phyloP scores from a whole-genome alignment of 2,888 invertebrate species.

The Zygaena filipendulae region DNA sequence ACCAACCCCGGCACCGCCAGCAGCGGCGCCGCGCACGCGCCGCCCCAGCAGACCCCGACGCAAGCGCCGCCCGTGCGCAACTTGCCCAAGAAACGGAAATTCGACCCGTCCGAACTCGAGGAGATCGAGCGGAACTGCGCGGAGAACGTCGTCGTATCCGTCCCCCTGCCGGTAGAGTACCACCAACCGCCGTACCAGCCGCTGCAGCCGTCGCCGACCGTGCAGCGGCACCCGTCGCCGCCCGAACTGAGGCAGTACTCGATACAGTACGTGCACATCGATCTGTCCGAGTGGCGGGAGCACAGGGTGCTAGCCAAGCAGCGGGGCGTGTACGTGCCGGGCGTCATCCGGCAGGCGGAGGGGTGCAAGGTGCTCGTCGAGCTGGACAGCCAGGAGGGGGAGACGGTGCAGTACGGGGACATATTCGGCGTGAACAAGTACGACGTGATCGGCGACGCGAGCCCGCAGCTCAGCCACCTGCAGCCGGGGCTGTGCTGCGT shows the following conservation, averaged over 20 bases:
- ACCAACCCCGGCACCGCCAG: constrained; percentile 50
- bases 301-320: constrained; percentile 92
- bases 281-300: constrained; percentile 93
- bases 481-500: constrained; percentile 84
- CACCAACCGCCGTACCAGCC: constrained; percentile 34
- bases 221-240: constrained; percentile 64
- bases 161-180: constrained; percentile 36
- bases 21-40: constrained; percentile 34
- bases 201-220: constrained; percentile 45
- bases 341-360: constrained; percentile 82
- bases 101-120: constrained; percentile 81
- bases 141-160: constrained; percentile 39
- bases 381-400: constrained; percentile 81
- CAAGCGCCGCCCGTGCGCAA: constrained; percentile 74
- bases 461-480: constrained; percentile 87
- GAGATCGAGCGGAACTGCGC: constrained; percentile 69
- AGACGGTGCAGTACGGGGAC: constrained; percentile 77
- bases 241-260: constrained; percentile 58
- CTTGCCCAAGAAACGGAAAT: constrained; percentile 94
- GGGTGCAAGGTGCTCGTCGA: constrained; percentile 81
- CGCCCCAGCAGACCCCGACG: constrained; percentile 43
- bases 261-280: constrained; percentile 72
- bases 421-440: constrained; percentile 83
- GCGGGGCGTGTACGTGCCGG: constrained; percentile 85
- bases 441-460: constrained; percentile 93